Percentiles rank a stretch among this genome's conserved stretches.
Evolutionary conservation across 2,797 vertebrate species (phyloP).

Genomic region (Galago senegalensis): DNA sequence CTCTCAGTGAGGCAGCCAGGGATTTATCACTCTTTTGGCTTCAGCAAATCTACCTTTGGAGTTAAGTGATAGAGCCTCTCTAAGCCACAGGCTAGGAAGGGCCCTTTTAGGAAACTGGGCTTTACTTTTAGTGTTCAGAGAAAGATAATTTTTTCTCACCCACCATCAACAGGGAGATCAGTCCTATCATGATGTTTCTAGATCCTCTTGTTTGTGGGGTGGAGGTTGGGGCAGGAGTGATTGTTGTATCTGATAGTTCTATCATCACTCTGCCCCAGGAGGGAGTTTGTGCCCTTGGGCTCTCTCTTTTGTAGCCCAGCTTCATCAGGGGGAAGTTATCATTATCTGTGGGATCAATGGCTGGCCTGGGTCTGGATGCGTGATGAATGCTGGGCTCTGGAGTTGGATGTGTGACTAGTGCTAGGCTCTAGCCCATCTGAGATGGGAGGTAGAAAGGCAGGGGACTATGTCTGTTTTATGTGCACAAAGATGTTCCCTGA

Average conservation of each 20-base stretch:
- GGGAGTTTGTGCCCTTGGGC: background rate
- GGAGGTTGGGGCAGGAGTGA: background rate
- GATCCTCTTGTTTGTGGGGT: background rate
- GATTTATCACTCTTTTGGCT: background rate
- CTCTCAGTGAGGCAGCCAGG: background rate
- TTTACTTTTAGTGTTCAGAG: slow-evolving; percentile 73
- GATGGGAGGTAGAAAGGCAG: background rate
- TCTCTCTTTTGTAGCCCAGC: background rate
- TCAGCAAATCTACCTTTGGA: background rate
- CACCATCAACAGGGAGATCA: background rate
- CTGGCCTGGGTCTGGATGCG: background rate
- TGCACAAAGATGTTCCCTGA: background rate
- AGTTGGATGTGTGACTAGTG: background rate
- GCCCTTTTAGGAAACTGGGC: slow-evolving; percentile 69
- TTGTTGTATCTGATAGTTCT: background rate
- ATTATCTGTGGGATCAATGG: background rate
- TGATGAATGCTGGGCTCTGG: background rate
- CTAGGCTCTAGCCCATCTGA: background rate
- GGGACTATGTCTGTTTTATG: background rate
- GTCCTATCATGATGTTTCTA: background rate
- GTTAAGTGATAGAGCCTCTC: background rate
- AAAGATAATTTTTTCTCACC: slow-evolving; percentile 69
- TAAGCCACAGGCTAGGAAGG: background rate
- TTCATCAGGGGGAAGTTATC: background rate
- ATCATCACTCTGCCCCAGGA: background rate